Evolutionary conservation across 1,140 invertebrate genomes (phyloP).

Genomic region (Anoplophora glabripennis): DNA sequence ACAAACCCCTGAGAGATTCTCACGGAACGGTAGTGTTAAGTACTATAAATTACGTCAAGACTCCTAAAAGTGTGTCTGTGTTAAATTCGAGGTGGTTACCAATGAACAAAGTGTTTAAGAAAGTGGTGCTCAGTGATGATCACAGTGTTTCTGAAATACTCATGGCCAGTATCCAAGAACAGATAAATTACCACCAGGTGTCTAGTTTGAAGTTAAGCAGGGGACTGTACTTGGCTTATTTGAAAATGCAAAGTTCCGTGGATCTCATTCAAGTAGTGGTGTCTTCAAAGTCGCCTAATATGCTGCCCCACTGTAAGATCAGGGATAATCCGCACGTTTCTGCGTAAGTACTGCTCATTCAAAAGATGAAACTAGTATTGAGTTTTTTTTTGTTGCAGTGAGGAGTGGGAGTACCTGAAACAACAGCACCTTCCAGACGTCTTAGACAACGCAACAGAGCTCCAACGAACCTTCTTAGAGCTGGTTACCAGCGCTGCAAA

Average conservation of each 20-base stretch:
- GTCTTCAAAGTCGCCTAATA: constrained; percentile 84
- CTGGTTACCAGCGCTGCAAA: constrained; percentile 67
- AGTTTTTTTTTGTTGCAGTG: constrained; percentile 55
- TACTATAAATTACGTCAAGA: constrained; percentile 79
- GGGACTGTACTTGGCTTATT: constrained; percentile 91
- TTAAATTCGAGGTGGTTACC: constrained; percentile 89
- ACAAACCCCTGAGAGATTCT: constrained; percentile 81
- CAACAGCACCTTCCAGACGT: constrained; percentile 51
- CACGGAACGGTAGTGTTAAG: constrained; percentile 89
- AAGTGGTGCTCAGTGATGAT: constrained; percentile 60
- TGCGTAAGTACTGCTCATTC: constrained; percentile 62
- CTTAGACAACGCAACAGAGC: constrained; percentile 60
- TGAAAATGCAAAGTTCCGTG: constrained; percentile 93
- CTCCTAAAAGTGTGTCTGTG: constrained; percentile 78
- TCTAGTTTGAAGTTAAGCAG: constrained; percentile 75
- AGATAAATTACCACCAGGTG: constrained; percentile 88
- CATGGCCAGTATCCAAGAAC: constrained; percentile 82
- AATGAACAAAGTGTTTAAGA: constrained; percentile 66
- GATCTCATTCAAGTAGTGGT: constrained; percentile 93
- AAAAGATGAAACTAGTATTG: background rate
- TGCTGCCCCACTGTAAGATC: constrained; percentile 88
- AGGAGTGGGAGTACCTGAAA: constrained; percentile 86
- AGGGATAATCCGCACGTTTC: constrained; percentile 94
- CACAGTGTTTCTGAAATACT: constrained; percentile 77
- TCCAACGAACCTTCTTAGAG: constrained; percentile 75